Conservation (phyloP, 2,113 vertebrate genomes). For the Pyxicephalus adspersus region DNA sequence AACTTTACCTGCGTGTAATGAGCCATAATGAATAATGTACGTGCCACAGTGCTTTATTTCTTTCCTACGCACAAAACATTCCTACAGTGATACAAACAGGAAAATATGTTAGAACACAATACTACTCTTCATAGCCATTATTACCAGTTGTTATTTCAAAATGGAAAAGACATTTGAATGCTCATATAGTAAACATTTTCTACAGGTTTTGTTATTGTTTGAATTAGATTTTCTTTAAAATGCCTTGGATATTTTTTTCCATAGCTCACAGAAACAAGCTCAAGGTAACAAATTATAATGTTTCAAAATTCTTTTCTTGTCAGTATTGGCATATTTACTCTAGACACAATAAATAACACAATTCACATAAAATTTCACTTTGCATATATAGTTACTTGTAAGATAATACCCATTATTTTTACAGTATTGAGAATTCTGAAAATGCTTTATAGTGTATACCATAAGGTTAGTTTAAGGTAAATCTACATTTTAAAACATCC, state of each 20-base stretch:
- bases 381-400: constrained; percentile 2
- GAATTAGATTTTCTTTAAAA: too few relatives aligned
- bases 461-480: too few relatives aligned
- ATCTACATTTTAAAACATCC: too few relatives aligned
- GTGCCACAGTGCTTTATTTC: too few relatives aligned
- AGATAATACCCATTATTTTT: constrained; percentile 39
- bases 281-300: background rate
- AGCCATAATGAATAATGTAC: too few relatives aligned
- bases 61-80: too few relatives aligned
- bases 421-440: constrained; percentile 14
- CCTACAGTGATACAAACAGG: too few relatives aligned
- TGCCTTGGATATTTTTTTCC: too few relatives aligned
- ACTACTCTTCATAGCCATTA: too few relatives aligned
- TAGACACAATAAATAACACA: background rate
- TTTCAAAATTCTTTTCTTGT: constrained; percentile 7
- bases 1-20: too few relatives aligned
- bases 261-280: background rate
- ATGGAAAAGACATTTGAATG: too few relatives aligned
- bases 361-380: constrained; percentile 11
- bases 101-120: too few relatives aligned
- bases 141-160: background rate
- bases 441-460: background rate
- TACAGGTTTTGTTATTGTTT: background rate
- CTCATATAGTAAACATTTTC: background rate
- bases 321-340: constrained; percentile 40